Evolutionary conservation across 2,113 vertebrate genomes (phyloP).

Genomic region (Antennarius striatus): DNA sequence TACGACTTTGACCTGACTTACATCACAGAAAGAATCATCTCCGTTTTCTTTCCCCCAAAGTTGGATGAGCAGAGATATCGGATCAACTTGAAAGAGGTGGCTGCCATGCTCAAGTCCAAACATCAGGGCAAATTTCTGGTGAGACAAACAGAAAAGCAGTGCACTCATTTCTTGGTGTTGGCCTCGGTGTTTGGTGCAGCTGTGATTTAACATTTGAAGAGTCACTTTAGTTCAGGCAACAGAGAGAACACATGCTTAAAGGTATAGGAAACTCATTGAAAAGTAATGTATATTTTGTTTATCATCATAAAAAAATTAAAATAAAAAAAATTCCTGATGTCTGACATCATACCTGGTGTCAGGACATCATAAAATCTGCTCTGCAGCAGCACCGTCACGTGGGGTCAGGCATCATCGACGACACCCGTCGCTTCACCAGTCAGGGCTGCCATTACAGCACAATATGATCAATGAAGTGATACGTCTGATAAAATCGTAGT

Average conservation of each 20-base stretch:
- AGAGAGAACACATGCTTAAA: conserved; percentile 9
- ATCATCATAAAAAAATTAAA: too few species aligned
- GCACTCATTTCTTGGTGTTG: background rate
- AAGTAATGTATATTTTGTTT: too few species aligned
- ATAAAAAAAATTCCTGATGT: too few species aligned
- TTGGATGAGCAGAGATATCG: conserved; percentile 89
- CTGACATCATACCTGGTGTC: too few species aligned
- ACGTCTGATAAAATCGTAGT: too few species aligned
- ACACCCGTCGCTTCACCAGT: too few species aligned
- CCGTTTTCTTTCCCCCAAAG: conserved; percentile 87
- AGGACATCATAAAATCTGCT: too few species aligned
- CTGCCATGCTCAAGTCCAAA: conserved; percentile 90
- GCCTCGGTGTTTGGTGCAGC: conserved; percentile 1
- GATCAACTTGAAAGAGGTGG: conserved; percentile 88
- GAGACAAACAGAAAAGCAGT: conserved; percentile 37
- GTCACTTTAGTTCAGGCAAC: conserved; percentile 1
- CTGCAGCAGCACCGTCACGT: too few species aligned
- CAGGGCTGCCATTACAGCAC: too few species aligned
- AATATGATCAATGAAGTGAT: too few species aligned
- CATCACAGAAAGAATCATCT: conserved; percentile 92
- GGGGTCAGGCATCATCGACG: too few species aligned
- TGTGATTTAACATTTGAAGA: background rate
- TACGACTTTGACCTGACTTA: conserved; percentile 93
- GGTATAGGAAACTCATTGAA: background rate
- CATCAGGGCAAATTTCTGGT: conserved; percentile 93